Percentiles rank a stretch among this genome's conserved stretches.
Conservation (phyloP, 2,113 vertebrate species). For the Gallinago jamesoni region DNA sequence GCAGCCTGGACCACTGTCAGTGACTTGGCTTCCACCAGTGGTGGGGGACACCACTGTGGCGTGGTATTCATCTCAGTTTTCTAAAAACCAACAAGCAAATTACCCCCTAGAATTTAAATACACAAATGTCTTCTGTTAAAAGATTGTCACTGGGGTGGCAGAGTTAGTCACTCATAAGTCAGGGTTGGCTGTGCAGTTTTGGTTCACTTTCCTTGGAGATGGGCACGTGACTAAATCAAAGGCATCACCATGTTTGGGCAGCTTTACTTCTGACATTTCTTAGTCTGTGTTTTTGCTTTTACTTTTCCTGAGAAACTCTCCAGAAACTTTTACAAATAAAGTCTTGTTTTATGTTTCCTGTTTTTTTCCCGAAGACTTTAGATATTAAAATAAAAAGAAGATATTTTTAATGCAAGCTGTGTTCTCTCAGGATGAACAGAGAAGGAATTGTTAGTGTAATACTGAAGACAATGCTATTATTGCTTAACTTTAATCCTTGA, state of each 20-base stretch:
- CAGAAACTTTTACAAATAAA: not conserved
- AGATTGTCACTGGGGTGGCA: not conserved
- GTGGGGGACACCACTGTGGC: not conserved
- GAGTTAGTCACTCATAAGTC: not conserved
- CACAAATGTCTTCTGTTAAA: not conserved
- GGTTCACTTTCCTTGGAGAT: not conserved
- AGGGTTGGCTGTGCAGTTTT: not conserved
- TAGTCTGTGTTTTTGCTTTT: not conserved
- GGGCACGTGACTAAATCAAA: not conserved
- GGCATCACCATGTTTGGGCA: not conserved
- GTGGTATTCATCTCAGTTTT: not conserved
- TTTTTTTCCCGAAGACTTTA: not conserved
- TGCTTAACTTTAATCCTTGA: conserved; percentile 31
- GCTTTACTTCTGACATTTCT: not conserved
- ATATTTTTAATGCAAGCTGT: not conserved
- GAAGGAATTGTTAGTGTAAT: not conserved
- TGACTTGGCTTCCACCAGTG: not conserved
- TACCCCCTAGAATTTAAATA: not conserved
- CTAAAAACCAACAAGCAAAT: not conserved
- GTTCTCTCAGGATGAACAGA: conserved; percentile 1
- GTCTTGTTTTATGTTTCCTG: not conserved
- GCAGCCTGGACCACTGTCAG: not conserved
- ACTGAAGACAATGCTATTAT: conserved; percentile 14
- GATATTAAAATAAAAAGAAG: not conserved
- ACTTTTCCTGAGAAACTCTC: not conserved